These are phyloP conservation scores for Serilophus lunatus DNA, from an alignment of 2,113 vertebrate genomes.

Conservation along the genomic window DNA sequence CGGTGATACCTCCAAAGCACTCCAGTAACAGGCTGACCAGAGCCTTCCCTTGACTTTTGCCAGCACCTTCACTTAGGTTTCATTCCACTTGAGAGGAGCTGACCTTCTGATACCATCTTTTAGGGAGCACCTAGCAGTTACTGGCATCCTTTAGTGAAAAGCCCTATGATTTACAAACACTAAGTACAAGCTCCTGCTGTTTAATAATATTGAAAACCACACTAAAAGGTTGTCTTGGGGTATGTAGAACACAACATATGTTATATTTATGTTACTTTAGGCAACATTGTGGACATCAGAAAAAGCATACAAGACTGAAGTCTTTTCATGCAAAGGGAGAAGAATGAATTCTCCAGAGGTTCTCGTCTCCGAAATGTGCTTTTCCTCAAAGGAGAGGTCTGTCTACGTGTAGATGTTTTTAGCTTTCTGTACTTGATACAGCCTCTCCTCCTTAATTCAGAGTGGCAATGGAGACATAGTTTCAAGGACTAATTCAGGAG, in stretches of 20 bases:
- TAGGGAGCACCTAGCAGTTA: background rate
- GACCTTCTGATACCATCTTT: background rate
- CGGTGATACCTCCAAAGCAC: background rate
- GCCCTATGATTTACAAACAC: background rate
- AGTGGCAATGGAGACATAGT: background rate
- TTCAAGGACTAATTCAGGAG: background rate
- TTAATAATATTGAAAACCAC: background rate
- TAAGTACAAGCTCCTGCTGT: background rate
- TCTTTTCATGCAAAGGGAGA: background rate
- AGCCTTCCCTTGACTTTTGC: background rate
- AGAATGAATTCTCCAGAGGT: background rate
- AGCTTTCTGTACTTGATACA: background rate
- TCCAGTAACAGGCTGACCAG: background rate
- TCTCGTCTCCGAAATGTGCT: background rate
- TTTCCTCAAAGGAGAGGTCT: background rate
- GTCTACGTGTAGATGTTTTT: background rate
- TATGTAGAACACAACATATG: background rate
- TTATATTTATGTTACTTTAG: background rate
- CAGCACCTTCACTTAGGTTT: background rate
- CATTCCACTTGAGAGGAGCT: background rate
- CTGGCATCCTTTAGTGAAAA: background rate
- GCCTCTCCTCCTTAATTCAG: background rate
- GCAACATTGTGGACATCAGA: background rate
- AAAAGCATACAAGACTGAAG: background rate
- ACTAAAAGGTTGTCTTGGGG: background rate